Percentiles rank a stretch among this genome's conserved stretches.
These are phyloP conservation scores for Actinemys pallida DNA, from an alignment of 2,113 vertebrate genomes.

Conservation along the genomic window DNA sequence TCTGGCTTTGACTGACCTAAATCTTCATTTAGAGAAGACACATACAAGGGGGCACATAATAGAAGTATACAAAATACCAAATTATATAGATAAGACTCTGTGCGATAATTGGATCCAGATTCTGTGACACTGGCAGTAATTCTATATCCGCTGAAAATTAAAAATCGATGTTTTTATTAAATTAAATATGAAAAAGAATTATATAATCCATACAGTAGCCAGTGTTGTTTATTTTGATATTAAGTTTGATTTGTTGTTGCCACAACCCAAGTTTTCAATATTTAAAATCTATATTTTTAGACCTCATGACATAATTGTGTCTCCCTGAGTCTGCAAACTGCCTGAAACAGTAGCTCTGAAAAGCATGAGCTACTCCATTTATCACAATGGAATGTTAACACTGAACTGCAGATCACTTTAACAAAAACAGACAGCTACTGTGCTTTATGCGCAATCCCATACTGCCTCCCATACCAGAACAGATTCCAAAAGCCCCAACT, in stretches of 20 bases:
- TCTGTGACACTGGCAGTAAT: neutral
- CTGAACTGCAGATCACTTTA: no score
- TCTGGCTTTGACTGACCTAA: neutral
- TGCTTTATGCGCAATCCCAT: no score
- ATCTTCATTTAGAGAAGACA: neutral
- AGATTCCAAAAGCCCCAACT: no score
- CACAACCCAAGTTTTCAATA: neutral
- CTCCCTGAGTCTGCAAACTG: no score
- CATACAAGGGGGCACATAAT: neutral
- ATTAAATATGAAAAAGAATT: neutral
- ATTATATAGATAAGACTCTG: neutral
- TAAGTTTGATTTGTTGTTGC: neutral
- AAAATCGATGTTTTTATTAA: neutral
- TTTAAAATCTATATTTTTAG: neutral
- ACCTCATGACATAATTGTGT: no score
- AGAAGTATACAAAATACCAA: neutral
- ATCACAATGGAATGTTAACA: no score
- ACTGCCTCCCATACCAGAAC: no score
- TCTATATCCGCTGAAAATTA: neutral
- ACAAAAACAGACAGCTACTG: no score
- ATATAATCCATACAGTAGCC: neutral
- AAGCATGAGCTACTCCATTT: no score
- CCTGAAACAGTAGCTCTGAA: no score
- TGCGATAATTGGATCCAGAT: neutral
- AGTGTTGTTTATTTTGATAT: neutral